Conservation (phyloP, 2,797 vertebrate genomes). For the Xyrichtys novacula region DNA sequence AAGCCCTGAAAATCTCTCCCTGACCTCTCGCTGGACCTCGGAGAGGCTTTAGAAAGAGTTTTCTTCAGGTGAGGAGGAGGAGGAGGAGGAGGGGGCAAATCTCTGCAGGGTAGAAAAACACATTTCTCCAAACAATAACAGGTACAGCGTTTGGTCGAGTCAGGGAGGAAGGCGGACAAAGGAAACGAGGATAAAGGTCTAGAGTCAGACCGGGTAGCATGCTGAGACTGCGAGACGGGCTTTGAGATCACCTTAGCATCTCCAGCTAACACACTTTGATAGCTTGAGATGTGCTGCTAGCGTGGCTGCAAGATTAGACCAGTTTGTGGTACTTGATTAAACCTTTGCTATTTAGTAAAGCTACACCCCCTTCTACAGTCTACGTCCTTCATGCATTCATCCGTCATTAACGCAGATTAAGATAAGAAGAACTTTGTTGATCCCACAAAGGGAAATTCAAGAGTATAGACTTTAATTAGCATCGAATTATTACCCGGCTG, state of each 20-base stretch:
- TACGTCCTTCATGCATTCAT: too few species aligned
- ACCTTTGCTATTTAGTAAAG: too few species aligned
- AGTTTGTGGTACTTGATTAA: too few species aligned
- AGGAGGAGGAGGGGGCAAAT: conserved; percentile 27
- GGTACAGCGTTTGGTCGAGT: conserved; percentile 8
- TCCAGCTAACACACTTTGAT: not conserved
- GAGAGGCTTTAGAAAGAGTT: conserved; percentile 26
- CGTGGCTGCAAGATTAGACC: not conserved
- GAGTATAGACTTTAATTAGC: too few species aligned
- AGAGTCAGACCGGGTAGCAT: not conserved
- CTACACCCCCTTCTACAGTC: too few species aligned
- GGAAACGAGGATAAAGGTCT: not conserved
- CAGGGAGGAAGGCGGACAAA: not conserved
- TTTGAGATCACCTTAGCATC: not conserved
- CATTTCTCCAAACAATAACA: not conserved
- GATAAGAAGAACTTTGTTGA: too few species aligned
- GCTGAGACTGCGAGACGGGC: not conserved
- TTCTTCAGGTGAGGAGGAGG: conserved; percentile 22
- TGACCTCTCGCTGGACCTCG: conserved; percentile 27
- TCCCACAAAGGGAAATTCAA: too few species aligned
- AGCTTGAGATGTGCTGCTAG: too few species aligned
- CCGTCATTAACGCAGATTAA: too few species aligned
- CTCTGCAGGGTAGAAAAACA: conserved; percentile 26
- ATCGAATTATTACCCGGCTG: too few species aligned
- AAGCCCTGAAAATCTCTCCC: conserved; percentile 41